Evolutionary conservation across 2,113 vertebrate genomes (phyloP).

Genomic region (Pampusana beccarii): DNA sequence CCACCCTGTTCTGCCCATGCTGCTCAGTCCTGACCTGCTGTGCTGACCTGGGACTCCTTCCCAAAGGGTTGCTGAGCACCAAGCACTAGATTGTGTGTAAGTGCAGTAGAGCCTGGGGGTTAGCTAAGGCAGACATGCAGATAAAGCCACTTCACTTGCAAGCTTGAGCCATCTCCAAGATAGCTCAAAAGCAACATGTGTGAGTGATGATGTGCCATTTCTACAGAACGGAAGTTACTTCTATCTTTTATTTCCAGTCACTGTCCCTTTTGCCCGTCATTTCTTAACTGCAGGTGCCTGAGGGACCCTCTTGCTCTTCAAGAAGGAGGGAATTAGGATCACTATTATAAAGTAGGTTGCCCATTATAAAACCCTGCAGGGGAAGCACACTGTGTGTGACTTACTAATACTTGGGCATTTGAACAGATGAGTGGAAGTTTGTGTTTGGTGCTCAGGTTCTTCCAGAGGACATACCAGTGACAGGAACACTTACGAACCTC

Average conservation of each 20-base stretch:
- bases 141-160: background rate
- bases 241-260: background rate
- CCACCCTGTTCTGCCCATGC: background rate
- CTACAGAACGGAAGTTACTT: background rate
- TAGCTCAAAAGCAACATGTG: background rate
- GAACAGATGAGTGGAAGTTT: background rate
- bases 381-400: background rate
- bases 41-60: background rate
- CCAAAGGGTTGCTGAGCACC: background rate
- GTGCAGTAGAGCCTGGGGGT: background rate
- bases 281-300: background rate
- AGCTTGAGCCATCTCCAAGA: background rate
- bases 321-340: background rate
- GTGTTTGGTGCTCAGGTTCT: background rate
- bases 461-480: background rate
- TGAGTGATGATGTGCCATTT: background rate
- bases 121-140: background rate
- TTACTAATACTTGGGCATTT: background rate
- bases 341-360: background rate
- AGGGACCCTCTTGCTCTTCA: background rate
- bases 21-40: background rate
- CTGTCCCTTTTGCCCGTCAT: background rate
- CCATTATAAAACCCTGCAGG: background rate
- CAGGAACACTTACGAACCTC: background rate
- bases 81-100: background rate